Evolutionary conservation across 1,140 invertebrate genomes (phyloP).

Genomic region (Berghia stephanieae): DNA sequence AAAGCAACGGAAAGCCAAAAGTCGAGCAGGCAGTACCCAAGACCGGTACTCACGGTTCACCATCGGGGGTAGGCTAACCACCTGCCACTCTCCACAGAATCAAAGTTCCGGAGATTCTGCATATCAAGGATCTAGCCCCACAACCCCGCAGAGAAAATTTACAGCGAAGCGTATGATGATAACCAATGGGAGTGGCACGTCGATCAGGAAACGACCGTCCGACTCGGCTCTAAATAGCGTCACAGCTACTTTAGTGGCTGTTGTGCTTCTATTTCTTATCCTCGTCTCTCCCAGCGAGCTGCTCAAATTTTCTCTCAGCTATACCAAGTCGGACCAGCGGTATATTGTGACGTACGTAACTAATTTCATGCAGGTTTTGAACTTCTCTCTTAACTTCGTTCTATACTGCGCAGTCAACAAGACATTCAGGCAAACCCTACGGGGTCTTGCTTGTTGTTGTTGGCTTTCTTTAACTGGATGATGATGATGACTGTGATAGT

Average conservation of each 20-base stretch:
- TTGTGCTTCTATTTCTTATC: constrained; percentile 61
- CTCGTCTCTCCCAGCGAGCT: constrained; percentile 64
- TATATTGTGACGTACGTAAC: constrained; percentile 55
- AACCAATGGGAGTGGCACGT: too few species aligned
- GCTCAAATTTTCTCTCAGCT: constrained; percentile 50
- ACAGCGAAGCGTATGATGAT: too few species aligned
- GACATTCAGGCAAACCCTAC: constrained; percentile 58
- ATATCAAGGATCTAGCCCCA: too few species aligned
- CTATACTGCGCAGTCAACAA: constrained; percentile 65
- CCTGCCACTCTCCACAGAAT: too few species aligned
- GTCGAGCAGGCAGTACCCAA: too few species aligned
- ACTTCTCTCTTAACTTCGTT: constrained; percentile 64
- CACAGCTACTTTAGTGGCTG: constrained; percentile 62
- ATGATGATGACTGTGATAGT: too few species aligned
- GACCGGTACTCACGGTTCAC: too few species aligned
- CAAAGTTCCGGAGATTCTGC: too few species aligned
- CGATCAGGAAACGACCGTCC: constrained; percentile 14
- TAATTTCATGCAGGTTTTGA: constrained; percentile 64
- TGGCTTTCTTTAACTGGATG: constrained; percentile 11
- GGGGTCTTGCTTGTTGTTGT: constrained; percentile 52
- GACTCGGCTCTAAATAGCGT: constrained; percentile 61
- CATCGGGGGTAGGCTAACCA: too few species aligned
- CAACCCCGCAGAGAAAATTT: too few species aligned
- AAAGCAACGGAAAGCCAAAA: too few species aligned
- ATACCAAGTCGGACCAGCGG: constrained; percentile 27